phyloP scores from a whole-genome alignment of 2,888 invertebrate species.

The Lithophane ornitopus region DNA sequence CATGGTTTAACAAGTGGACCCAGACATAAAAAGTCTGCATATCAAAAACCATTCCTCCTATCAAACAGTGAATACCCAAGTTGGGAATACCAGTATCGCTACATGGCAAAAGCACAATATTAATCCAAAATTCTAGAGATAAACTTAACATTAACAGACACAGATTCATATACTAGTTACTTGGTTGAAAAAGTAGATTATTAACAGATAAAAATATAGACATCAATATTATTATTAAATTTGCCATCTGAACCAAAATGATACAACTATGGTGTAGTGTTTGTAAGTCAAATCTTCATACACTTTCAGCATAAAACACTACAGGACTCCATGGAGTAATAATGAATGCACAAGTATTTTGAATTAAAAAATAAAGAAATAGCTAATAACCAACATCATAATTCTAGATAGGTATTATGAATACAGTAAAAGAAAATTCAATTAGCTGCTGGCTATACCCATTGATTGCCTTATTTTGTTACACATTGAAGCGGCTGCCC shows the following conservation, averaged over 20 bases:
- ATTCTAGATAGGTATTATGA: neutral
- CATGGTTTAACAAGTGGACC: neutral
- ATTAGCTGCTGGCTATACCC: neutral
- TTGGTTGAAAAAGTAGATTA: neutral
- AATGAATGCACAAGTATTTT: neutral
- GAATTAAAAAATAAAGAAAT: neutral
- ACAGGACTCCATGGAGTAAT: neutral
- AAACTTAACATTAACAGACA: neutral
- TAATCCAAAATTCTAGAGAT: neutral
- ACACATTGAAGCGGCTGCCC: neutral
- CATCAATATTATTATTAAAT: neutral
- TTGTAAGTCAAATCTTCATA: neutral
- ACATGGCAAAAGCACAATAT: neutral
- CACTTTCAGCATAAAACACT: neutral
- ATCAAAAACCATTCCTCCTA: neutral
- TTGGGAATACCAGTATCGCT: neutral
- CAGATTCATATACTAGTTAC: neutral
- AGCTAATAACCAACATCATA: no score
- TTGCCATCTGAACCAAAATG: neutral
- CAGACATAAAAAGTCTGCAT: neutral
- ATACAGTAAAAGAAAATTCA: conserved; percentile 8
- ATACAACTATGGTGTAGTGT: neutral
- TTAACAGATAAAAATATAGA: neutral
- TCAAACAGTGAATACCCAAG: neutral
- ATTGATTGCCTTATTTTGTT: neutral